Evolutionary conservation across 2,797 vertebrate species (phyloP).

Genomic region (Acanthis flammea): DNA sequence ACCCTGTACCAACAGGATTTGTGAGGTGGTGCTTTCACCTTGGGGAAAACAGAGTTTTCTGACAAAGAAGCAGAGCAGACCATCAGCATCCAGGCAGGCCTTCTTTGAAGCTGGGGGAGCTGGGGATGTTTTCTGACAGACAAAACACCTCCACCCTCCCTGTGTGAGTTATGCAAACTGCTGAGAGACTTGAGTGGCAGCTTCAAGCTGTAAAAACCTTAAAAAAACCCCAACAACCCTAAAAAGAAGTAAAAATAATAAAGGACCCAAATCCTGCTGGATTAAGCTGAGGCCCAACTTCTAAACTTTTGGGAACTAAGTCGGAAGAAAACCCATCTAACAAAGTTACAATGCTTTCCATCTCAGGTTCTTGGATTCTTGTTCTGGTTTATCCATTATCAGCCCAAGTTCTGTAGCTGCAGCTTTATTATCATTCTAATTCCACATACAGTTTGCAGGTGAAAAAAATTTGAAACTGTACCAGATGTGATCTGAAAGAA

Average conservation of each 20-base stretch:
- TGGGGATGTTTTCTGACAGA: constrained; percentile 35
- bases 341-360: constrained; percentile 41
- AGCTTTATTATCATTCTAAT: constrained; percentile 42
- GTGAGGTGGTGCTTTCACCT: background rate
- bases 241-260: constrained; percentile 50
- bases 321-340: constrained; percentile 16
- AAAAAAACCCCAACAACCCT: background rate
- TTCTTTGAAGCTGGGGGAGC: background rate
- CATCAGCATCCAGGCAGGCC: background rate
- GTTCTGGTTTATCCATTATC: constrained; percentile 59
- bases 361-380: background rate
- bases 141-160: constrained; percentile 20
- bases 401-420: constrained; percentile 21
- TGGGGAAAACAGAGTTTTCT: background rate
- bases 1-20: background rate
- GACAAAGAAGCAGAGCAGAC: background rate
- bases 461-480: constrained; percentile 39
- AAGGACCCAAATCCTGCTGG: constrained; percentile 44
- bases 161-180: constrained; percentile 6
- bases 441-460: constrained; percentile 25
- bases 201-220: constrained; percentile 2
- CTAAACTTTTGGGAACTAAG: constrained; percentile 28
- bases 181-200: constrained; percentile 22
- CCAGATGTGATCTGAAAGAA: constrained; percentile 52
- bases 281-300: constrained; percentile 41